Conservation (phyloP, 37 sponge, comb jelly and placozoan species). For the Axinella damicornis region DNA sequence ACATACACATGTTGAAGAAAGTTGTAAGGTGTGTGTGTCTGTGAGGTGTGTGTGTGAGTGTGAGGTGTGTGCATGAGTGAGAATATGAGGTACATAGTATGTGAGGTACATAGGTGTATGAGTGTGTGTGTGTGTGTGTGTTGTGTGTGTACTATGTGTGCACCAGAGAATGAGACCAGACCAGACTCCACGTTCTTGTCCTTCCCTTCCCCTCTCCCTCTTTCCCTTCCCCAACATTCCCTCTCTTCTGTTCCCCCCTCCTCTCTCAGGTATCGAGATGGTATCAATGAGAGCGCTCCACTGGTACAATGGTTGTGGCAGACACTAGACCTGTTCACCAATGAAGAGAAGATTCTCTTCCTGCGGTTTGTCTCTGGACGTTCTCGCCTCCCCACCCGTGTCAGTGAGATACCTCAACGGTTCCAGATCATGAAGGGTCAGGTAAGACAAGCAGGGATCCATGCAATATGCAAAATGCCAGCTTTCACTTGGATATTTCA, state of each 20-base stretch:
- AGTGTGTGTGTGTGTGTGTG: no score
- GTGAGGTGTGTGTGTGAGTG: not conserved
- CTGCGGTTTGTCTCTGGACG: constrained; percentile 89
- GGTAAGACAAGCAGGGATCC: constrained; percentile 45
- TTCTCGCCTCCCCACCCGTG: constrained; percentile 81
- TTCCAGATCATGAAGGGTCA: constrained; percentile 85
- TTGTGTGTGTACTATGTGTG: no score
- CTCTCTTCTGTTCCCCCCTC: not conserved
- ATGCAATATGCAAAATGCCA: no score
- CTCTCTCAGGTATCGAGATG: constrained; percentile 69
- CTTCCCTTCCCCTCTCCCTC: not conserved
- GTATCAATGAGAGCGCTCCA: constrained; percentile 37
- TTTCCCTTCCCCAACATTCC: not conserved
- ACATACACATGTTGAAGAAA: constrained; percentile 83
- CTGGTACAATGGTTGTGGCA: constrained; percentile 93
- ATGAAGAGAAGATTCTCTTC: constrained; percentile 81
- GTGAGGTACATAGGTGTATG: no score
- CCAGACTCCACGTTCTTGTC: no score
- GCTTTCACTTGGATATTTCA: no score
- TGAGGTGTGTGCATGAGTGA: no score
- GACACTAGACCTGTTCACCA: constrained; percentile 79
- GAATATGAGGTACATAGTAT: no score
- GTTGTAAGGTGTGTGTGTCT: constrained; percentile 71
- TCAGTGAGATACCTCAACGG: constrained; percentile 85
- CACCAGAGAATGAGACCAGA: no score